A percentile compares a stretch with the other conserved stretches of the same genome.
phyloP scores from a whole-genome alignment of 53 echinoderm and acorn worm species.

The Holothuria scabra region DNA sequence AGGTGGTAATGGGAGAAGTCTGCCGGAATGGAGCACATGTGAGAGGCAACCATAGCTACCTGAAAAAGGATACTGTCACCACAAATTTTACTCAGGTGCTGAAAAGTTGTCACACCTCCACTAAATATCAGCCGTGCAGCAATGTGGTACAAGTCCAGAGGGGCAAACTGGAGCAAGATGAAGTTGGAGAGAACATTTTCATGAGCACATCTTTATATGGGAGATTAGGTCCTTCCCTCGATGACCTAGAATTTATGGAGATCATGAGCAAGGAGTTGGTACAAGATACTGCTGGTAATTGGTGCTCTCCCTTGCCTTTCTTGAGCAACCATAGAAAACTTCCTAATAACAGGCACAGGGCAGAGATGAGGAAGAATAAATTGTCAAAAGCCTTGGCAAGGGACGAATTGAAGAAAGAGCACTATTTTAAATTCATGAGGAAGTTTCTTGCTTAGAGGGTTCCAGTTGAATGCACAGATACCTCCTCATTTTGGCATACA shows the following conservation, averaged over 20 bases:
- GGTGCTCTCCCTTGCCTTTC: constrained; percentile 63
- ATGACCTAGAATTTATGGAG: constrained; percentile 57
- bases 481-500: constrained; percentile 60
- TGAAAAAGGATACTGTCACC: constrained; percentile 40
- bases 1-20: constrained; percentile 56
- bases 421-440: constrained; percentile 65
- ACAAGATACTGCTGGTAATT: constrained; percentile 55
- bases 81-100: constrained; percentile 58
- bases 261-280: constrained; percentile 58
- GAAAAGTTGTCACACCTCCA: constrained; percentile 52
- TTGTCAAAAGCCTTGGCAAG: constrained; percentile 48
- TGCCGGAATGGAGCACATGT: constrained; percentile 55
- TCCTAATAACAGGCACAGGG: constrained; percentile 51
- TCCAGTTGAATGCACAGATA: constrained; percentile 3
- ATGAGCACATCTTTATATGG: constrained; percentile 33
- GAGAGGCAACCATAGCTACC: constrained; percentile 36
- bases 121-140: constrained; percentile 53
- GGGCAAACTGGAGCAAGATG: constrained; percentile 36
- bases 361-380: constrained; percentile 41
- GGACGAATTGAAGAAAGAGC: constrained; percentile 62
- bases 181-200: constrained; percentile 56
- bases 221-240: constrained; percentile 48
- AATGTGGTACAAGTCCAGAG: constrained; percentile 49
- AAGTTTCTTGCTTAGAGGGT: constrained; percentile 59
- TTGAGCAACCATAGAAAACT: constrained; percentile 45